Conservation (phyloP, 2,797 vertebrate species). For the Lindbergichthys nudifrons region DNA sequence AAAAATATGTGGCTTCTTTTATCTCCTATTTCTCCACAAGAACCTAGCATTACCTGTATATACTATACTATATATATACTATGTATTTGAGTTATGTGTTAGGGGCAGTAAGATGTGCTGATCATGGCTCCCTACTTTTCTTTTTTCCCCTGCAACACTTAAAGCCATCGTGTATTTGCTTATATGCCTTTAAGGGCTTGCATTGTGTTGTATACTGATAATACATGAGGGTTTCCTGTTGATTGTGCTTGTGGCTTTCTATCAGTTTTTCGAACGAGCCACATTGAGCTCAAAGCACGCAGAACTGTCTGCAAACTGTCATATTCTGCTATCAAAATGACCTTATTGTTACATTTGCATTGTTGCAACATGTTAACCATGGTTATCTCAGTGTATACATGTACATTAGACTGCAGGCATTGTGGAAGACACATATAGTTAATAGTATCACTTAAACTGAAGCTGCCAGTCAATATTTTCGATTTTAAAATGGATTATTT, state of each 20-base stretch:
- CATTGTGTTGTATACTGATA: conserved; percentile 15
- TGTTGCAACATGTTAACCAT: rapidly evolving
- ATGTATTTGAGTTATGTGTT: too few relatives aligned
- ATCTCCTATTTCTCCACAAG: background rate
- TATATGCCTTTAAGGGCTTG: background rate
- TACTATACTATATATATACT: too few relatives aligned
- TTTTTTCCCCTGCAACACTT: conserved; percentile 1
- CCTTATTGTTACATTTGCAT: background rate
- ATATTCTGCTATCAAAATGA: background rate
- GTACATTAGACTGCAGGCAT: background rate
- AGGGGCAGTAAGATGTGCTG: too few relatives aligned
- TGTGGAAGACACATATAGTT: background rate
- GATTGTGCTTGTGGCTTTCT: conserved; percentile 29
- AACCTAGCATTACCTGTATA: too few relatives aligned
- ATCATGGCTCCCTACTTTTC: too few relatives aligned
- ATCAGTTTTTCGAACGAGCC: conserved; percentile 17
- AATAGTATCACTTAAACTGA: background rate
- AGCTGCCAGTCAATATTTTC: background rate
- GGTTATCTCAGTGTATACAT: background rate
- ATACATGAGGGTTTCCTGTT: conserved; percentile 62
- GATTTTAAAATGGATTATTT: too few relatives aligned
- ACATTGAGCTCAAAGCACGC: background rate
- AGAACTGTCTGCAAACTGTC: background rate
- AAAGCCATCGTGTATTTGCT: background rate
- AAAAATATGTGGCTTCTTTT: conserved; percentile 12